Percentiles rank a stretch among this genome's conserved stretches.
These are phyloP conservation scores for Drosophila cardini DNA, from an alignment of 1,140 invertebrate genomes.

Conservation along the genomic window DNA sequence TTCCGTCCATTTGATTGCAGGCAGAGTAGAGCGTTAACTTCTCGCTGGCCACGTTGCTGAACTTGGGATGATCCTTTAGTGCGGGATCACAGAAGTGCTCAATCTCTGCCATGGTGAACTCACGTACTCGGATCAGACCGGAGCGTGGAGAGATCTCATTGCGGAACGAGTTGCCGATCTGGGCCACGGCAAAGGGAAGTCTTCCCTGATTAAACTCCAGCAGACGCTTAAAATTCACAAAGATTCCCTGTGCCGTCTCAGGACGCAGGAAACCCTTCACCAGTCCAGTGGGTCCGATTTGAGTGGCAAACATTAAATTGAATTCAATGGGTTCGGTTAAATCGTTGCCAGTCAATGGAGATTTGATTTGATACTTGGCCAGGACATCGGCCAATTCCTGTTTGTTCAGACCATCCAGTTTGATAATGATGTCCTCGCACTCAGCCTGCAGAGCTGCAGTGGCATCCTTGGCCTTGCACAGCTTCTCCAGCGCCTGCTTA, in stretches of 20 bases:
- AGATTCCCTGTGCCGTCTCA: conserved; percentile 99
- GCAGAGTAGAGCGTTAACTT: conserved; percentile 95
- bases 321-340: conserved; percentile 98
- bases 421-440: conserved; percentile 92
- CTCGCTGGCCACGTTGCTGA: conserved; percentile 90
- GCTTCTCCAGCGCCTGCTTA: conserved; percentile 97
- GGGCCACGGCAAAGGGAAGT: conserved; percentile 98
- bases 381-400: conserved; percentile 94
- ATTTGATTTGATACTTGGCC: conserved; percentile 96
- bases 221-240: conserved; percentile 97
- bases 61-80: conserved; percentile 96
- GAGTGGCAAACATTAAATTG: conserved; percentile 99
- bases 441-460: conserved; percentile 89
- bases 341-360: conserved; percentile 97
- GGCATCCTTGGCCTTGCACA: conserved; percentile 93
- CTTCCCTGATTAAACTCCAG: conserved; percentile 98
- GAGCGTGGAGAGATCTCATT: conserved; percentile 99
- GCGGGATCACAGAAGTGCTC: conserved; percentile 99
- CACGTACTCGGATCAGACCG: conserved; percentile 96
- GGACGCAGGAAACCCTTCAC: conserved; percentile 97
- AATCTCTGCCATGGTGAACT: conserved; percentile 99
- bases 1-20: conserved; percentile 98
- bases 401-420: conserved; percentile 94
- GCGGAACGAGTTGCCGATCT: conserved; percentile 98
- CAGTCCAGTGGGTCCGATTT: conserved; percentile 97